Conservation (phyloP, 1,140 invertebrate species). For the Pissodes strobi region DNA sequence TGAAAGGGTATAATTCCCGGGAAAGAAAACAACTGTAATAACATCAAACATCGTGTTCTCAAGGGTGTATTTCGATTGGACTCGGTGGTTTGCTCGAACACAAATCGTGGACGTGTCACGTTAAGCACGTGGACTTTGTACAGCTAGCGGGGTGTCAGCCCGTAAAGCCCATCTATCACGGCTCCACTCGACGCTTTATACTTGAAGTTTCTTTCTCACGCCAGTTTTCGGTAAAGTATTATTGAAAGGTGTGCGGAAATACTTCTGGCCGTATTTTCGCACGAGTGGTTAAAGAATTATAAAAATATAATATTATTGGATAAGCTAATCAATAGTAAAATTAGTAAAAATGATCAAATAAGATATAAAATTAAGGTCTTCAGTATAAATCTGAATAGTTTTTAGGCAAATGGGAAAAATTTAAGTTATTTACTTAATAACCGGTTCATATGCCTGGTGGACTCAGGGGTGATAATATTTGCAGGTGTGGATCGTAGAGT, state of each 20-base stretch:
- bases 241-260: neutral
- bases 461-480: no score
- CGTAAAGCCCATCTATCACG: slow-evolving; percentile 46
- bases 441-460: no score
- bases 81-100: slow-evolving; percentile 44
- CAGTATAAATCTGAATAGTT: no score
- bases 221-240: neutral
- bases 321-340: no score
- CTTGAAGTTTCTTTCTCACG: neutral
- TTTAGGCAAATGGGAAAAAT: no score
- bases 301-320: no score
- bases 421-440: no score
- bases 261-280: no score
- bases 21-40: slow-evolving; percentile 52
- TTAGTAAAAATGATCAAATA: no score
- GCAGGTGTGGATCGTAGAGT: no score
- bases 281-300: no score
- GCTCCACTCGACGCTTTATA: slow-evolving; percentile 30
- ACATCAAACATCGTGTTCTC: slow-evolving; percentile 47
- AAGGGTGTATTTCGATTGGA: slow-evolving; percentile 46
- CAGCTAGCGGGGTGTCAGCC: slow-evolving; percentile 40
- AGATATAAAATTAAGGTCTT: no score
- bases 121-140: slow-evolving; percentile 45
- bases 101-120: slow-evolving; percentile 51
- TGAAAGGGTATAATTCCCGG: slow-evolving; percentile 38